These are phyloP conservation scores for Amazona guildingii DNA, from an alignment of 2,113 vertebrate genomes.

Conservation along the genomic window DNA sequence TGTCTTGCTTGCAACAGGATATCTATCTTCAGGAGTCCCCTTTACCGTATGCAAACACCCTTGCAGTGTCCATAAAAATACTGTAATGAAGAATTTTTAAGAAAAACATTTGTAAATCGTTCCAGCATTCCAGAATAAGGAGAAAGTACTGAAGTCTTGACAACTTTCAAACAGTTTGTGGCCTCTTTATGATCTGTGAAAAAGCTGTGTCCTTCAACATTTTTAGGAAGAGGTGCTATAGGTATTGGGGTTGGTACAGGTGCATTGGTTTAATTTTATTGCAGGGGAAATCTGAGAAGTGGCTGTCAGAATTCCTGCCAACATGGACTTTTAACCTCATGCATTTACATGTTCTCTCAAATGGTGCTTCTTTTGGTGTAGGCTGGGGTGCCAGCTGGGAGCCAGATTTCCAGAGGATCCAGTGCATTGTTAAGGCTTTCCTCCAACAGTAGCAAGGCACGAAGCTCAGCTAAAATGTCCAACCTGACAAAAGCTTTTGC, in stretches of 20 bases:
- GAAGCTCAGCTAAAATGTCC: neutral
- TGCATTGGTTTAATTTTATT: neutral
- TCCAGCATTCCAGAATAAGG: neutral
- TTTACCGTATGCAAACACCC: neutral
- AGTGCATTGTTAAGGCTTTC: neutral
- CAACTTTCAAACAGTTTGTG: neutral
- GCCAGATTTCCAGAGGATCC: neutral
- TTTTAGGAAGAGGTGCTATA: neutral
- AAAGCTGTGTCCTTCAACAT: neutral
- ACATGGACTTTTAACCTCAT: neutral
- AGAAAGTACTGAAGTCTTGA: neutral
- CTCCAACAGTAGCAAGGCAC: neutral
- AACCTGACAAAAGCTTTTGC: neutral
- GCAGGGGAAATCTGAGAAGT: neutral
- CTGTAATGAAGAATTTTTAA: neutral
- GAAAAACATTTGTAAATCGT: neutral
- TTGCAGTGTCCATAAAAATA: neutral
- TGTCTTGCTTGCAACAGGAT: neutral
- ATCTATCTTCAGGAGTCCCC: neutral
- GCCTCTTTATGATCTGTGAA: neutral
- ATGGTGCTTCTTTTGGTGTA: neutral
- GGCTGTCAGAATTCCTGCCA: neutral
- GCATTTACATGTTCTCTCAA: neutral
- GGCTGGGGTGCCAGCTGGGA: neutral
- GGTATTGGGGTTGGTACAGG: neutral